phyloP scores from a whole-genome alignment of 2,888 invertebrate genomes.

The Chymomyza fuscimana region DNA sequence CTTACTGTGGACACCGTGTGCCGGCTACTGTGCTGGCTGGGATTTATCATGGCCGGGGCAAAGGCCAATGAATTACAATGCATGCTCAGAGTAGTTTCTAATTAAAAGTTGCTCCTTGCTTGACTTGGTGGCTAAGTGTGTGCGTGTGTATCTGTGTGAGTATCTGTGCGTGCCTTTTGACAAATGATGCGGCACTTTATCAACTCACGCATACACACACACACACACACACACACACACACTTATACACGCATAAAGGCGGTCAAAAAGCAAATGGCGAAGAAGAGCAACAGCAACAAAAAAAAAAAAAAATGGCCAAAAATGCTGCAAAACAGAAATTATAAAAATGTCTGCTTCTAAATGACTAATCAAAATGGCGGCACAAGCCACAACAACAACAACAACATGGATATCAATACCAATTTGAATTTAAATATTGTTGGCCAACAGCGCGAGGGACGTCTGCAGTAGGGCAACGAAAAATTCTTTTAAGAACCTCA shows the following conservation, averaged over 20 bases:
- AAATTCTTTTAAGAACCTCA: not conserved
- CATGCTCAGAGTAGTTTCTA: conserved; percentile 38
- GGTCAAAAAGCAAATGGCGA: not conserved
- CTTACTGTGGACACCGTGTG: not conserved
- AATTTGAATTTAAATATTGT: not conserved
- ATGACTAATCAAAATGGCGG: conserved; percentile 10
- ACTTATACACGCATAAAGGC: not conserved
- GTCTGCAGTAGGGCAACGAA: not conserved
- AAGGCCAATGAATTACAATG: conserved; percentile 26
- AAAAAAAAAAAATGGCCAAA: not conserved
- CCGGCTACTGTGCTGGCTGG: not conserved
- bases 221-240: not conserved
- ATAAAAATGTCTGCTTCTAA: not conserved
- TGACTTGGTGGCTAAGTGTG: not conserved
- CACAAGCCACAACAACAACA: not conserved
- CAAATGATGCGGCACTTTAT: conserved; percentile 40
- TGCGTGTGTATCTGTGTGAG: not conserved
- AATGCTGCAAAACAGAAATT: not conserved
- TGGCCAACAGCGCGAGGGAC: not conserved
- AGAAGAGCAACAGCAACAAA: not conserved
- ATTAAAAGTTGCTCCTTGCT: conserved; percentile 50
- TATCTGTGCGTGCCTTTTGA: conserved; percentile 32
- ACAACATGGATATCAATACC: not conserved
- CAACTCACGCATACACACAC: conserved; percentile 3
- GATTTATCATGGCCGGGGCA: conserved; percentile 30